Evolutionary conservation across 2,888 invertebrate species (phyloP).

Genomic region (Psylliodes chrysocephalus): DNA sequence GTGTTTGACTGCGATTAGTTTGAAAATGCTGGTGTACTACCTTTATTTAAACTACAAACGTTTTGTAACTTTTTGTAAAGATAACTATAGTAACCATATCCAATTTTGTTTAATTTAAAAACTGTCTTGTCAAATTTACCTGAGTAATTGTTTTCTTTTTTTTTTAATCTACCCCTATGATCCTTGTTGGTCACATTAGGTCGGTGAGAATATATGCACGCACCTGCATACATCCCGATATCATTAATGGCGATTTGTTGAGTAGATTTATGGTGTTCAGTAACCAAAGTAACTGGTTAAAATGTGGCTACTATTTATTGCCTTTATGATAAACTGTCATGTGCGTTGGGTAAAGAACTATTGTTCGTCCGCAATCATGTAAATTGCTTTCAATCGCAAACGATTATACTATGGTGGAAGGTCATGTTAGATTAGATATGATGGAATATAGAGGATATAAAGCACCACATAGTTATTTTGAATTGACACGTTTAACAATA

Average conservation of each 20-base stretch:
- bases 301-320: constrained; percentile 10
- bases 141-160: too few species aligned
- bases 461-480: too few species aligned
- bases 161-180: not conserved
- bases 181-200: constrained; percentile 2
- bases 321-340: constrained; percentile 11
- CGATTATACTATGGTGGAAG: not conserved
- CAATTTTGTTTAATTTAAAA: too few species aligned
- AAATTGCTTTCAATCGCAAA: constrained; percentile 1
- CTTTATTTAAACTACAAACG: too few species aligned
- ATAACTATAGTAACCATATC: too few species aligned
- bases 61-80: too few species aligned
- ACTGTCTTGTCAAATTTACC: too few species aligned
- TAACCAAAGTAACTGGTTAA: constrained; percentile 12
- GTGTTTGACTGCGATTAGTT: too few species aligned
- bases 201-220: not conserved
- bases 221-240: constrained; percentile 23
- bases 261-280: constrained; percentile 20
- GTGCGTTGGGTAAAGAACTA: not conserved
- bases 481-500: too few species aligned
- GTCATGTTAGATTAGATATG: not conserved
- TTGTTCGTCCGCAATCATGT: not conserved
- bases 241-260: constrained; percentile 18
- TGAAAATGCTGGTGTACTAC: too few species aligned
- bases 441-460: too few species aligned